Base-by-base conservation (phyloP, 1,140 invertebrate species). In the Eriocheir sinensis region DNA sequence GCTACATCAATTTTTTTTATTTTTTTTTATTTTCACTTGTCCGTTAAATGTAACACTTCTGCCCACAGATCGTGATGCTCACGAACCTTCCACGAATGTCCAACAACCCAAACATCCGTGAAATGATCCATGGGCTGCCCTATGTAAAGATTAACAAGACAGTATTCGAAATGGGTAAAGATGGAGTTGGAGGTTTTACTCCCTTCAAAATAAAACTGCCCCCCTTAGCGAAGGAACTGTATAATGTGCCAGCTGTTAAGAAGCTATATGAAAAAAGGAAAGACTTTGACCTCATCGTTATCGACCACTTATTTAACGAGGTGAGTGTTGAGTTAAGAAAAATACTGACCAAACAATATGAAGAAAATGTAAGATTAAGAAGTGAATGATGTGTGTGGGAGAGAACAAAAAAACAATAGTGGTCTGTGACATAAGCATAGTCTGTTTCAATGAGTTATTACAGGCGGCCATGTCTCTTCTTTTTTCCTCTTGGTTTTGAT, bases 231-330 rank as follows among this genome's bases (percentile, higher is more conserved):
- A 53, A 36, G 40, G 21, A 48, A 0, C 27, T 90, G 1, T 90
- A 90, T 32, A 53, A 90, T 17, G 44, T 48, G 21, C 40, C 89
- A 21, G 12, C 40, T 2, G 89, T 90, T 12, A 53, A 48, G 89
- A 15, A 90, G 27, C 38, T 90, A 27, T 90, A 90, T 53, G 89
- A 44, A 44, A 90, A 48, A 48, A 90, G 89, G 44, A 90, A 90
- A 32, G 89, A 90, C 40, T 90, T 90, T 53, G 89, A 90, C 34
- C 53, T 90, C 21, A 53, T 90, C 15, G 30, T 90, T 21, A 32
- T 60, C 4, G 53, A 90, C 32, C 40, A 44, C 3, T 17, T 90
- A 27, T 90, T 90, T 44, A 90, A 90, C 60, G 89, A 90, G 89
- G 89, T 90, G 32, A 90, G 89, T 53, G n/a, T 38, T 38, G 2